Conservation (phyloP, 64 coral and sea anemone genomes). For the Montipora foliosa region DNA sequence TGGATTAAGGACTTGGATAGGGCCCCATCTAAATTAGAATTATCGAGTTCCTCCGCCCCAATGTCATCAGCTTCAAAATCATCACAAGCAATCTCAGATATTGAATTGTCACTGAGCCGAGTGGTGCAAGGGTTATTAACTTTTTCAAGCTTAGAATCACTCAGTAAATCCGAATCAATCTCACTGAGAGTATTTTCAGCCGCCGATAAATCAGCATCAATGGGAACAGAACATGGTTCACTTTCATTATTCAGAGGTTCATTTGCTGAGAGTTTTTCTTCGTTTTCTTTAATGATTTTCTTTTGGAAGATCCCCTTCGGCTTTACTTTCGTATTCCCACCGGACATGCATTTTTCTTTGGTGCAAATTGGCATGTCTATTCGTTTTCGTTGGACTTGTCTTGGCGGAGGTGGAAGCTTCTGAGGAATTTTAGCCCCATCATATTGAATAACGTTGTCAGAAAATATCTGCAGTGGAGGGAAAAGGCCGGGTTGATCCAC, state of each 20-base stretch:
- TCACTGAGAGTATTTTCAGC: constrained; percentile 21
- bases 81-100: not conserved
- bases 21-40: not conserved
- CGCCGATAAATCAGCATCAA: not conserved
- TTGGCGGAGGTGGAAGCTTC: constrained; percentile 24
- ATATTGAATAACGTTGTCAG: not conserved
- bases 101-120: constrained; percentile 17
- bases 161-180: constrained; percentile 28
- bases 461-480: constrained; percentile 30
- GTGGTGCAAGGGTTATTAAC: not conserved
- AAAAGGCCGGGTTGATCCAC: constrained; percentile 5
- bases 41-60: not conserved
- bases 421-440: not conserved
- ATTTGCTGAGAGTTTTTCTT: not conserved
- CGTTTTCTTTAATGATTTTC: not conserved
- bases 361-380: not conserved
- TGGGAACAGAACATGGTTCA: not conserved
- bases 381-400: constrained; percentile 20
- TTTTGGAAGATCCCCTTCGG: not conserved
- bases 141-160: constrained; percentile 21
- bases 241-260: not conserved
- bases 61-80: constrained; percentile 6
- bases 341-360: not conserved
- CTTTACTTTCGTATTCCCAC: not conserved
- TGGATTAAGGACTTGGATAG: not conserved